phyloP scores from a whole-genome alignment of 2,113 vertebrate species.

The Actenoides hombroni region DNA sequence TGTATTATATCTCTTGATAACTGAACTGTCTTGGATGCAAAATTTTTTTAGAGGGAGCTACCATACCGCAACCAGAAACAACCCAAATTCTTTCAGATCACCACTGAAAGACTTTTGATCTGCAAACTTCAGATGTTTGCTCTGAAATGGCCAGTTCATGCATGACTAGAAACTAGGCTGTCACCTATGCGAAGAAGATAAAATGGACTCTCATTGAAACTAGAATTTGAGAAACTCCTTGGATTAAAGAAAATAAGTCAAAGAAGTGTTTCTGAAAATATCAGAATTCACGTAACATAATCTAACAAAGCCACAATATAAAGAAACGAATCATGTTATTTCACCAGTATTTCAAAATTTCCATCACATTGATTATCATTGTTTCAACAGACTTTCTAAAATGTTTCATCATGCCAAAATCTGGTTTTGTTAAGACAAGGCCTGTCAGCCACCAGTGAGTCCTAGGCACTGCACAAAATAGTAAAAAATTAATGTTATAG shows the following conservation, averaged over 20 bases:
- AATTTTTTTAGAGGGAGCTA: neutral
- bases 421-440: neutral
- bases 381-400: neutral
- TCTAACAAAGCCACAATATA: neutral
- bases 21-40: neutral
- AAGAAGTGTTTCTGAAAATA: neutral
- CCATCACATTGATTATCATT: neutral
- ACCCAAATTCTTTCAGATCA: neutral
- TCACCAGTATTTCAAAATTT: neutral
- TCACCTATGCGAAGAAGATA: neutral
- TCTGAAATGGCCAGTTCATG: neutral
- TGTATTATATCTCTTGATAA: neutral
- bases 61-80: neutral
- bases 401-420: neutral
- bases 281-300: neutral
- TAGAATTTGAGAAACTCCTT: neutral
- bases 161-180: neutral
- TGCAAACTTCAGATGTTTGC: neutral
- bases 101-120: neutral
- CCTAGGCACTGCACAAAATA: neutral
- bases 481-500: neutral
- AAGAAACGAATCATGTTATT: neutral
- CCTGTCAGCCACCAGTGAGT: neutral
- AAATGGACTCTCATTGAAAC: neutral
- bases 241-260: too few relatives aligned